Evolutionary conservation across 2,888 invertebrate genomes (phyloP).

Genomic region (Oligia latruncula): DNA sequence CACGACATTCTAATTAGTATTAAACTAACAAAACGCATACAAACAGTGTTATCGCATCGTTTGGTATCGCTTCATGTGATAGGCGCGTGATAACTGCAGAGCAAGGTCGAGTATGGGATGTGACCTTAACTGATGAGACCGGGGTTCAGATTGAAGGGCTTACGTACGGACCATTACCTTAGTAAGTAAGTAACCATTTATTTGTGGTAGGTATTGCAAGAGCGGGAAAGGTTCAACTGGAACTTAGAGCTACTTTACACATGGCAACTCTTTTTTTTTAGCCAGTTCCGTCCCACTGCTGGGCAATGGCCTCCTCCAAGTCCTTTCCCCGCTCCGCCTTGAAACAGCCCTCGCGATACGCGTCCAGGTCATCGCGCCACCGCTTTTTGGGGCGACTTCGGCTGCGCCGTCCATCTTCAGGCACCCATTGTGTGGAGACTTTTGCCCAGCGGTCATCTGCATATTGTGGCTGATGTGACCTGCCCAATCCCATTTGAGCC

Average conservation of each 20-base stretch:
- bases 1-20: slow-evolving; percentile 46
- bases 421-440: not conserved
- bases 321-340: not conserved
- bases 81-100: slow-evolving; percentile 22
- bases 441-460: not conserved
- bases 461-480: not conserved
- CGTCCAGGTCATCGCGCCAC: not conserved
- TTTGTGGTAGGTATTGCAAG: not conserved
- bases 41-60: slow-evolving; percentile 45
- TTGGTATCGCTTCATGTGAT: slow-evolving; percentile 26
- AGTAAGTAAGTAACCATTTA: too few species aligned
- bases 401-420: not conserved
- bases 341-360: not conserved
- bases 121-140: slow-evolving; percentile 39
- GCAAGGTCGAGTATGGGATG: slow-evolving; percentile 24
- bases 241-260: too few species aligned
- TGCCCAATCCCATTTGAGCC: not conserved
- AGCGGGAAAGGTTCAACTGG: too few species aligned
- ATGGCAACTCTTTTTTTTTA: too few species aligned
- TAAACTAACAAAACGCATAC: slow-evolving; percentile 42
- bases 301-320: not conserved
- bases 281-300: too few species aligned
- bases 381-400: not conserved
- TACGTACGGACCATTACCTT: too few species aligned
- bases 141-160: not conserved